phyloP scores from a whole-genome alignment of 1,140 invertebrate species.

The Aphidius ervi region DNA sequence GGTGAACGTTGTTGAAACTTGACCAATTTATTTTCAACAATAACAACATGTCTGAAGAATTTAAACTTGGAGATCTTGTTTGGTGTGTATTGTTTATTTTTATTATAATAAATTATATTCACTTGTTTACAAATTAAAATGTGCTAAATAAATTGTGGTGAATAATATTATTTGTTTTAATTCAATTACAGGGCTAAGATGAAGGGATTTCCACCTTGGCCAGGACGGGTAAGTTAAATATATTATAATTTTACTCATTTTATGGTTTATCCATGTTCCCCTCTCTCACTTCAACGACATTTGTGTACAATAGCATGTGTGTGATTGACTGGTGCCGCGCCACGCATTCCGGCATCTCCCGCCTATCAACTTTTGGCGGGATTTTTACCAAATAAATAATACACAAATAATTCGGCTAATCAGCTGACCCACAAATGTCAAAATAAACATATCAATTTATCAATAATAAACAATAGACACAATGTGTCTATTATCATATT shows the following conservation, averaged over 20 bases:
- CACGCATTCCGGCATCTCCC: slow-evolving; percentile 26
- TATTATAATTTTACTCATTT: slow-evolving; percentile 31
- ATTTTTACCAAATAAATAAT: slow-evolving; percentile 11
- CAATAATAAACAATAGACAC: too few species aligned
- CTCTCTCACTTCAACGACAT: too few species aligned
- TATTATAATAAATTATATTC: slow-evolving; percentile 9
- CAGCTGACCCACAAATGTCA: too few species aligned
- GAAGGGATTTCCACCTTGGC: slow-evolving; percentile 92
- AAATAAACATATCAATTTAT: too few species aligned
- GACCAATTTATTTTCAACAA: slow-evolving; percentile 30
- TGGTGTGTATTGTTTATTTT: slow-evolving; percentile 58
- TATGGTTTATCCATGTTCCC: slow-evolving; percentile 26
- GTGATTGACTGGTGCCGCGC: not conserved
- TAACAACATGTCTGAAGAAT: slow-evolving; percentile 54
- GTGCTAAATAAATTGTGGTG: not conserved
- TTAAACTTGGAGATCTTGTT: slow-evolving; percentile 70
- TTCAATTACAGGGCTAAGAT: slow-evolving; percentile 85
- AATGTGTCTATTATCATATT: too few species aligned
- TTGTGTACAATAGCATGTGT: too few species aligned
- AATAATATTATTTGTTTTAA: slow-evolving; percentile 29
- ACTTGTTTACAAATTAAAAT: slow-evolving; percentile 9
- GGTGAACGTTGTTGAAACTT: slow-evolving; percentile 35
- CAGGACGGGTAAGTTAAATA: slow-evolving; percentile 75
- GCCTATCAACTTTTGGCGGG: slow-evolving; percentile 32
- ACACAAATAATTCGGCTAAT: too few species aligned